Percentiles rank a stretch among this genome's conserved stretches.
Conservation (phyloP, 37 sponge, comb jelly and placozoan species). For the Tethya wilhelma region DNA sequence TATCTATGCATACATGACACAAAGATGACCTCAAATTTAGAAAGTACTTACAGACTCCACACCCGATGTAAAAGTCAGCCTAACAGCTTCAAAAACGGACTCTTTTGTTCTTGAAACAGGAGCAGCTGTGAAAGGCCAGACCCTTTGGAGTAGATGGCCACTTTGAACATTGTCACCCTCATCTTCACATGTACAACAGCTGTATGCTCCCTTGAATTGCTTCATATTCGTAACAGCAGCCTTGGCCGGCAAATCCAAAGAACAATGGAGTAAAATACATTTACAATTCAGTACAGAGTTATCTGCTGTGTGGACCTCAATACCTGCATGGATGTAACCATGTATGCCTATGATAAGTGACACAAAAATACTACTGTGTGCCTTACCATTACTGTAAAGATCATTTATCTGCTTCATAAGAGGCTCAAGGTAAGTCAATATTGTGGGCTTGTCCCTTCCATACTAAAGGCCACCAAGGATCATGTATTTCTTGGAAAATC, state of each 20-base stretch:
- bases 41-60: too few relatives aligned
- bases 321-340: not conserved
- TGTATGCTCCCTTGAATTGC: not conserved
- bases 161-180: not conserved
- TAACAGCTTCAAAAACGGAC: not conserved
- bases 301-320: not conserved
- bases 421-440: conserved; percentile 3
- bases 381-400: not conserved
- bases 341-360: not conserved
- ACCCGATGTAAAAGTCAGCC: too few relatives aligned
- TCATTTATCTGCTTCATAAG: conserved; percentile 3
- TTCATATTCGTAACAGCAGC: conserved; percentile 19
- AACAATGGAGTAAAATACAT: conserved; percentile 4
- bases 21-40: too few relatives aligned
- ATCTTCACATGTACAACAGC: not conserved
- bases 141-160: not conserved
- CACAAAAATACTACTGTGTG: too few relatives aligned
- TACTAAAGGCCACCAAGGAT: conserved; percentile 23
- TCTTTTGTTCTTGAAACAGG: not conserved
- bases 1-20: not conserved
- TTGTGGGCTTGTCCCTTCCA: conserved; percentile 10
- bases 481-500: conserved; percentile 14
- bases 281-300: not conserved
- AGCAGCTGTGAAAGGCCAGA: not conserved
- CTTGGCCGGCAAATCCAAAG: conserved; percentile 17